These are phyloP conservation scores for Ptyas mucosa DNA, from an alignment of 2,113 vertebrate genomes.

Conservation along the genomic window DNA sequence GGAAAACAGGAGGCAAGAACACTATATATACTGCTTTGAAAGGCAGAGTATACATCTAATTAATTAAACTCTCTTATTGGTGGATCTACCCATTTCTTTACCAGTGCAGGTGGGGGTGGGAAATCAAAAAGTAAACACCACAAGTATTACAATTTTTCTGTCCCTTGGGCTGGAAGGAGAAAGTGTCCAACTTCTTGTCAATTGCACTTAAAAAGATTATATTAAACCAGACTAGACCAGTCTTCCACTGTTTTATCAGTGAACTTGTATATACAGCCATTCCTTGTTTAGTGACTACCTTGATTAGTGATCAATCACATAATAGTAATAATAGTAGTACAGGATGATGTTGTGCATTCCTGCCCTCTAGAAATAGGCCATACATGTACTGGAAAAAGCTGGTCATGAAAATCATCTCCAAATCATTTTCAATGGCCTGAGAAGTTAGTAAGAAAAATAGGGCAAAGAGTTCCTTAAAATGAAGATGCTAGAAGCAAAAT, in stretches of 20 bases:
- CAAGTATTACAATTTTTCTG: not conserved
- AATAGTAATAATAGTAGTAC: not conserved
- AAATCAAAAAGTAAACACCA: not conserved
- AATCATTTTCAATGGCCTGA: not conserved
- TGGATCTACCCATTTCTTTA: not conserved
- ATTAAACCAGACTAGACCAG: not conserved
- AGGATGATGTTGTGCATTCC: not conserved
- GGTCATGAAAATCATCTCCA: not conserved
- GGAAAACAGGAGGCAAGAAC: not conserved
- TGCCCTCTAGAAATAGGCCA: not conserved
- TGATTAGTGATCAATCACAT: not conserved
- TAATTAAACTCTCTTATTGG: not conserved
- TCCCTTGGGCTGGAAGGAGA: not conserved
- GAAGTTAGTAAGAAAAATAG: not conserved
- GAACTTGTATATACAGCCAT: not conserved
- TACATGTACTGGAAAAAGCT: not conserved
- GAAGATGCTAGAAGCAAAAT: not conserved
- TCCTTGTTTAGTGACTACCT: not conserved
- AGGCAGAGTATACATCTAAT: not conserved
- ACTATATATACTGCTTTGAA: not conserved
- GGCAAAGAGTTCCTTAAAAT: not conserved
- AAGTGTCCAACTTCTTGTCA: not conserved
- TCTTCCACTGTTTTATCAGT: not conserved
- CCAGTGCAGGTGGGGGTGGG: not conserved
- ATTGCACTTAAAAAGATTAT: not conserved